Base-by-base conservation (phyloP, 2,888 invertebrate species). In the Scaptomyza cyrtandrae region DNA sequence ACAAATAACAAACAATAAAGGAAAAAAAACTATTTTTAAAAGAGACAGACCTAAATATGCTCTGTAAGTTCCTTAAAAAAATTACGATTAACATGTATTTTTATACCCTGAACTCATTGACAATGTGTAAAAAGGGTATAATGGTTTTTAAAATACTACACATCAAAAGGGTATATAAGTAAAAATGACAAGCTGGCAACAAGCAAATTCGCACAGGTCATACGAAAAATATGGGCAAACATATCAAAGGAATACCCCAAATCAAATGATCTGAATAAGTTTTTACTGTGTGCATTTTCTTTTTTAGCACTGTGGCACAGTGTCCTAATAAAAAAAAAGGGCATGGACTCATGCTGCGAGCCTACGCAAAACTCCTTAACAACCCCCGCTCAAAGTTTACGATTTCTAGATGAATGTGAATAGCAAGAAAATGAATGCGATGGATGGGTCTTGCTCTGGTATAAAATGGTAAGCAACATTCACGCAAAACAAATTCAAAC, bases 231-330 rank as follows among this genome's bases (percentile, higher is more conserved):
- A 74, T 71, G 57, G 49, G 57, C 44, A 43, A 56, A 66, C 64
- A 66, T 74, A 57, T 82, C 64, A 77, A 77, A 85, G 52, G 44
- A 79, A 67, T 61, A 56, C 45, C 56, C 57, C 45, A n/a, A n/a
- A n/a, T 85, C 79, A 85, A 74, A 73, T 71, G 56, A 60, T 49
- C 63, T 66, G 65, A 65, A 64, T 66, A 50, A 24, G 50, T 55
- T 77, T 64, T 35, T 43, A 13, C 19, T 44, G 44, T 13, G 44
- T 45, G 4, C 19, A 58, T 53, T 39, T 57, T 24, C 61, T 27
- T 48, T 29, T 55, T 60, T 59, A 62, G 55, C 39, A 39, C 65
- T 49, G 19, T 73, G 46, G 53, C 58, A 27, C 44, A 24, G 33
- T 65, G 54, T 53, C 43, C 60, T 41, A 24, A 43, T 52, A 46